Percentiles rank a stretch among this genome's conserved stretches.
Evolutionary conservation across 2,797 vertebrate species (phyloP).

Genomic region (Notamacropus eugenii): DNA sequence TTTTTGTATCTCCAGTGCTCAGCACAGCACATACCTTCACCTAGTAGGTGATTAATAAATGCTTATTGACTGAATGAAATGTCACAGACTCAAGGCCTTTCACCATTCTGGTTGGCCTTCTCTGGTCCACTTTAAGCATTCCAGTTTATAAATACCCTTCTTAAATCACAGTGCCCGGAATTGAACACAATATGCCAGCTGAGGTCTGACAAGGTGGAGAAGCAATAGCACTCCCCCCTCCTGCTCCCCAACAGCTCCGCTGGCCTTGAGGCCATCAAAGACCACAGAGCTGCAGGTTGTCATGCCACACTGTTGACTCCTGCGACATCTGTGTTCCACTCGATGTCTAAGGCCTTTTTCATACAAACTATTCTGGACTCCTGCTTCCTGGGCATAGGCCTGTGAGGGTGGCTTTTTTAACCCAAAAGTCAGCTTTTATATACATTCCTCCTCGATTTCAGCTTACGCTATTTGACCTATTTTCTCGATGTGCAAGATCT

Average conservation of each 20-base stretch:
- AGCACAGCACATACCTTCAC: background rate
- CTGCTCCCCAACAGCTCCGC: background rate
- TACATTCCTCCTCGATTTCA: background rate
- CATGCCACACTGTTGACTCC: background rate
- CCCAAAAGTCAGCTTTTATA: background rate
- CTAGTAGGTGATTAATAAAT: background rate
- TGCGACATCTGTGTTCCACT: background rate
- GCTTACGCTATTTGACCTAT: background rate
- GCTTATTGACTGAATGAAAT: background rate
- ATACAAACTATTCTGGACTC: background rate
- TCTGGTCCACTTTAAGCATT: background rate
- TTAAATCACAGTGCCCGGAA: background rate
- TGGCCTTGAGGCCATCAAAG: background rate
- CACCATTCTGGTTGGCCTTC: background rate
- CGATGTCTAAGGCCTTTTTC: background rate
- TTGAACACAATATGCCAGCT: background rate
- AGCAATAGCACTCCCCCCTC: background rate
- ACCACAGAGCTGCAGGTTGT: background rate
- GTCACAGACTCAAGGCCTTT: background rate
- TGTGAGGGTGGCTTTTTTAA: background rate
- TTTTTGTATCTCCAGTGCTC: background rate
- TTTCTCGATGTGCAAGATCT: background rate
- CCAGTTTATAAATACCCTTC: background rate
- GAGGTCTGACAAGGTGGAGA: background rate
- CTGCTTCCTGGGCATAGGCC: background rate